Evolutionary conservation across 2,888 invertebrate genomes (phyloP).

Genomic region (Drosophila setosimentum): DNA sequence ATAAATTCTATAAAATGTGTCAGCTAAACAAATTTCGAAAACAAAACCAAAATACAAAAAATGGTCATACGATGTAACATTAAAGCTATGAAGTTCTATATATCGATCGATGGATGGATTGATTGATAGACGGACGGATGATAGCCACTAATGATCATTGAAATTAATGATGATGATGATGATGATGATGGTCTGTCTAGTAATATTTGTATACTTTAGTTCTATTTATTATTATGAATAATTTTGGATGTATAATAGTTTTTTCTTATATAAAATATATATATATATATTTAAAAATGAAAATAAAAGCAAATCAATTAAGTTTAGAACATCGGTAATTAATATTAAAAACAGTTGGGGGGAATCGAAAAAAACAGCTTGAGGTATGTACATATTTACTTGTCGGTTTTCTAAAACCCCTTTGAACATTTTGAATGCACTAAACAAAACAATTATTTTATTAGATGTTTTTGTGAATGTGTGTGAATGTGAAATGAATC

Average conservation of each 20-base stretch:
- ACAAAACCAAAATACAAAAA: slow-evolving; percentile 3
- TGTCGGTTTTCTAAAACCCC: not conserved
- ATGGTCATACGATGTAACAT: slow-evolving; percentile 31
- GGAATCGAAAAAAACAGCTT: not conserved
- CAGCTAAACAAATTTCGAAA: slow-evolving; percentile 49
- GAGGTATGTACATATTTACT: not conserved
- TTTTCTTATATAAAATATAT: slow-evolving; percentile 80
- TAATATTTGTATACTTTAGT: slow-evolving; percentile 82
- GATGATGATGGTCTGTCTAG: slow-evolving; percentile 71
- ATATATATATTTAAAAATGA: slow-evolving; percentile 73
- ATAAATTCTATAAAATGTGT: slow-evolving; percentile 63
- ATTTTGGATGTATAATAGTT: slow-evolving; percentile 84
- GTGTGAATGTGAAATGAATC: not conserved
- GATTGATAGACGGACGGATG: slow-evolving; percentile 13
- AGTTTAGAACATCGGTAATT: slow-evolving; percentile 57
- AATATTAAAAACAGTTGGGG: not conserved
- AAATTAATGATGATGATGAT: slow-evolving; percentile 27
- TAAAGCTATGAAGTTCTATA: slow-evolving; percentile 36
- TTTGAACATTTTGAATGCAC: not conserved
- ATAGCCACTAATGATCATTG: slow-evolving; percentile 40
- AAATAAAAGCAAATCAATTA: slow-evolving; percentile 81
- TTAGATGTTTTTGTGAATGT: not conserved
- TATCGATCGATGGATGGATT: slow-evolving; percentile 12
- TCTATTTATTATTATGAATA: slow-evolving; percentile 82
- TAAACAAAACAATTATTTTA: not conserved